phyloP scores from a whole-genome alignment of 2,113 vertebrate species.

The Toxostoma redivivum region DNA sequence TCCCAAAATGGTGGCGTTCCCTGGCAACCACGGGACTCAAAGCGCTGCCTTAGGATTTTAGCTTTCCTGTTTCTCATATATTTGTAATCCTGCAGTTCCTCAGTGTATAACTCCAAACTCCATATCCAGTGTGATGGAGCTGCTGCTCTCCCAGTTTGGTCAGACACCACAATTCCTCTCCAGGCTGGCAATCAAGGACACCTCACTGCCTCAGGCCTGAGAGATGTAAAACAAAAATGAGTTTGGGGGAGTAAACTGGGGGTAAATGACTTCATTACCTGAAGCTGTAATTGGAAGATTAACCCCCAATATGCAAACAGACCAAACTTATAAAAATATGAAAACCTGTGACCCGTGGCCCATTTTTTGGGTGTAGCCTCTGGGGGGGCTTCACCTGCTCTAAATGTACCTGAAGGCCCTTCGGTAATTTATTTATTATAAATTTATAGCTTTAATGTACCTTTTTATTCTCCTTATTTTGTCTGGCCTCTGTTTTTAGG shows the following conservation, averaged over 20 bases:
- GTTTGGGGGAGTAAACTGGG: background rate
- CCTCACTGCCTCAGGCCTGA: background rate
- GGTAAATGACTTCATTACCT: background rate
- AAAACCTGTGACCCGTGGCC: accelerated
- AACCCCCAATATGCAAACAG: background rate
- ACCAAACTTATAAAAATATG: background rate
- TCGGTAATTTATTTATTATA: background rate
- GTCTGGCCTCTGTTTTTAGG: background rate
- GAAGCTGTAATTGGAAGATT: background rate
- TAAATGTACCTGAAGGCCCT: background rate
- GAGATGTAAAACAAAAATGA: background rate
- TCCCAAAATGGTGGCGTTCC: background rate
- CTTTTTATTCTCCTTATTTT: background rate
- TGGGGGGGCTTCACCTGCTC: background rate
- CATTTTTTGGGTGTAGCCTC: background rate
- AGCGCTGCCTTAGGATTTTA: background rate
- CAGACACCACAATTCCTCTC: background rate
- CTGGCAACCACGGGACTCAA: accelerated
- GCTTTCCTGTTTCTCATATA: background rate
- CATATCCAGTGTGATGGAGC: accelerated
- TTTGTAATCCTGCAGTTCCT: background rate
- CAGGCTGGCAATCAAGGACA: background rate
- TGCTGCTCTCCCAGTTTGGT: background rate
- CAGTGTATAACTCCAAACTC: background rate
- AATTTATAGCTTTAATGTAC: background rate